phyloP scores from a whole-genome alignment of 2,888 invertebrate genomes.

The Heliothis peltigera region DNA sequence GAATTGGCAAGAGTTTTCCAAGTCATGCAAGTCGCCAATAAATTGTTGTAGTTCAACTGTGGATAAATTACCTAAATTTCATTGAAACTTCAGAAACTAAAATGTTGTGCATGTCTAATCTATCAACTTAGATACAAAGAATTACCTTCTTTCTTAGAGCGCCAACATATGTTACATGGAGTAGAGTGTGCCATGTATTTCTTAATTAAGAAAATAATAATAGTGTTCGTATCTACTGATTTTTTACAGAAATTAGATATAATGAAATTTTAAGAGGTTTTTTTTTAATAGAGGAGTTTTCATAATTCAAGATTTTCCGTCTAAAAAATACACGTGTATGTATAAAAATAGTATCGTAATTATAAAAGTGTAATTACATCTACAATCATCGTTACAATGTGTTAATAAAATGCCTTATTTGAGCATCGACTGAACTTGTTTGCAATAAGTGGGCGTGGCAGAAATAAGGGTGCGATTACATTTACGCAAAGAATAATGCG shows the following conservation, averaged over 20 bases:
- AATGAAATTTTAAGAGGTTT: too few species aligned
- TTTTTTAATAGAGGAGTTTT: too few species aligned
- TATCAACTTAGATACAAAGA: too few species aligned
- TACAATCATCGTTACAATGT: constrained; percentile 5
- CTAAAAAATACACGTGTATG: background rate
- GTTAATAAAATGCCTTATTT: constrained; percentile 1
- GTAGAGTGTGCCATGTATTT: too few species aligned
- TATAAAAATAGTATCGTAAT: background rate
- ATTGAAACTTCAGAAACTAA: too few species aligned
- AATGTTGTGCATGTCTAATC: too few species aligned
- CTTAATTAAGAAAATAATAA: too few species aligned
- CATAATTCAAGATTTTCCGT: background rate
- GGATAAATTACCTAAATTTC: too few species aligned
- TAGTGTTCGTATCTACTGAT: too few species aligned
- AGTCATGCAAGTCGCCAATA: background rate
- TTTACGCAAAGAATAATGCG: background rate
- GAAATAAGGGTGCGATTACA: background rate
- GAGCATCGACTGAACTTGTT: background rate
- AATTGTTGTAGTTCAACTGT: background rate
- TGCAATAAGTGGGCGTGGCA: background rate
- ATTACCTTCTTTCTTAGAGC: too few species aligned
- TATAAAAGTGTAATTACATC: constrained; percentile 1
- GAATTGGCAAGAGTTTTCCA: background rate
- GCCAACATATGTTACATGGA: too few species aligned
- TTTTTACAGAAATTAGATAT: too few species aligned